Evolutionary conservation across 2,797 vertebrate species (phyloP).

Genomic region (Cyprinella venusta): DNA sequence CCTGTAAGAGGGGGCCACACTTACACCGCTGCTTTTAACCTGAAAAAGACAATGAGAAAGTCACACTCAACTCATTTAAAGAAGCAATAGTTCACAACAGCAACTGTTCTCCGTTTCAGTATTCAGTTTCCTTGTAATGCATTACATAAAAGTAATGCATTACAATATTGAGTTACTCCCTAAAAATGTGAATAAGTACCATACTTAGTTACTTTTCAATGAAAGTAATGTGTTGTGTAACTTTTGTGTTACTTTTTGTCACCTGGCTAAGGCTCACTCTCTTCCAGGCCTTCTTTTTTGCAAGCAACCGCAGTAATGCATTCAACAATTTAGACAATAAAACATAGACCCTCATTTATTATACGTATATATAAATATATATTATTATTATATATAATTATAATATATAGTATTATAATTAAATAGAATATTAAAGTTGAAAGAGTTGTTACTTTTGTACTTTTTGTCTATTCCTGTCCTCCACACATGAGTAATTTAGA

Average conservation of each 20-base stretch:
- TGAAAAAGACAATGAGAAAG: constrained; percentile 18
- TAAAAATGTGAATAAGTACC: background rate
- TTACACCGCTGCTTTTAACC: constrained; percentile 49
- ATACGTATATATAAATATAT: no score
- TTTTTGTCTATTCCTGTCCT: background rate
- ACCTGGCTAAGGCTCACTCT: background rate
- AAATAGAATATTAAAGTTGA: no score
- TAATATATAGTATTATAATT: no score
- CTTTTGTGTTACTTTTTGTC: background rate
- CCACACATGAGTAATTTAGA: no score
- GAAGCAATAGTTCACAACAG: background rate
- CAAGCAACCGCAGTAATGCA: background rate
- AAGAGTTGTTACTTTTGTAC: background rate
- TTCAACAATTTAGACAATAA: background rate
- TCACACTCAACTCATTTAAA: background rate
- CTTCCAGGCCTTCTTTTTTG: background rate
- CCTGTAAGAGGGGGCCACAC: constrained; percentile 84
- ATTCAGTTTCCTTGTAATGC: no score
- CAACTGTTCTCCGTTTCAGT: background rate
- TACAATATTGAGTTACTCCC: background rate
- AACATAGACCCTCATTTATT: background rate
- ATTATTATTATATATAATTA: background rate
- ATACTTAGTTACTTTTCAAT: background rate
- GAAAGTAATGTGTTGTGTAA: background rate
- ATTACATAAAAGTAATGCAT: background rate